Evolutionary conservation across 1,140 invertebrate species (phyloP).

Genomic region (Megathymus violae): DNA sequence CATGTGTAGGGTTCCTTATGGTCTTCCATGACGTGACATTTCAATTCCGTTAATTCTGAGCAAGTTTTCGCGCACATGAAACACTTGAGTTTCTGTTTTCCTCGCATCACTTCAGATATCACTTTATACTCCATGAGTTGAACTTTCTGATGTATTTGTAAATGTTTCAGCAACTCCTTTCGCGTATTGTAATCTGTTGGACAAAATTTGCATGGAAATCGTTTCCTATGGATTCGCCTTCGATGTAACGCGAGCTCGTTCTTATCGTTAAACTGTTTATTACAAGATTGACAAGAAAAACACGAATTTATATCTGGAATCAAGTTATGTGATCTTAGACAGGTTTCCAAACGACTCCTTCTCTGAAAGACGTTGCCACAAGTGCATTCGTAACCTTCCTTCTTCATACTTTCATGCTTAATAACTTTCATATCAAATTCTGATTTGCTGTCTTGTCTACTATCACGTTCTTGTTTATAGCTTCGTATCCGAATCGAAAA

Average conservation of each 20-base stretch:
- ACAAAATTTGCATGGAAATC: slow-evolving; percentile 77
- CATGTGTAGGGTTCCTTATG: slow-evolving; percentile 71
- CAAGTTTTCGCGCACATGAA: slow-evolving; percentile 70
- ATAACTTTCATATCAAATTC: slow-evolving; percentile 27
- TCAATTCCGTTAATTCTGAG: slow-evolving; percentile 64
- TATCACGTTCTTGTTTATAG: slow-evolving; percentile 9
- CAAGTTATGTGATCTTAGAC: slow-evolving; percentile 64
- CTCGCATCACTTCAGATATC: slow-evolving; percentile 69
- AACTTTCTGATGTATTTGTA: slow-evolving; percentile 72
- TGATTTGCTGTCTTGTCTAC: slow-evolving; percentile 26
- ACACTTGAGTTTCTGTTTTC: slow-evolving; percentile 69
- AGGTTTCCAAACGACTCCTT: slow-evolving; percentile 68
- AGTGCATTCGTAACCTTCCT: slow-evolving; percentile 69
- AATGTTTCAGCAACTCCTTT: slow-evolving; percentile 74
- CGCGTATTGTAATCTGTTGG: slow-evolving; percentile 70
- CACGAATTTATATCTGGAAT: slow-evolving; percentile 45
- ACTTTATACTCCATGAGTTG: slow-evolving; percentile 78
- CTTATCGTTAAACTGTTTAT: slow-evolving; percentile 66
- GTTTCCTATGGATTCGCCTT: slow-evolving; percentile 62
- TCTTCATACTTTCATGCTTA: slow-evolving; percentile 44
- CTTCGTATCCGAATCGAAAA: slow-evolving; percentile 24
- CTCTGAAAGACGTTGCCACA: slow-evolving; percentile 67
- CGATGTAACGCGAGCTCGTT: slow-evolving; percentile 60
- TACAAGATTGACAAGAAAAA: slow-evolving; percentile 61
- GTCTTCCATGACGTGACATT: slow-evolving; percentile 70